A percentile compares a stretch with the other conserved stretches of the same genome.
Evolutionary conservation across 2,113 vertebrate genomes (phyloP).

Genomic region (Spheniscus mendiculus): DNA sequence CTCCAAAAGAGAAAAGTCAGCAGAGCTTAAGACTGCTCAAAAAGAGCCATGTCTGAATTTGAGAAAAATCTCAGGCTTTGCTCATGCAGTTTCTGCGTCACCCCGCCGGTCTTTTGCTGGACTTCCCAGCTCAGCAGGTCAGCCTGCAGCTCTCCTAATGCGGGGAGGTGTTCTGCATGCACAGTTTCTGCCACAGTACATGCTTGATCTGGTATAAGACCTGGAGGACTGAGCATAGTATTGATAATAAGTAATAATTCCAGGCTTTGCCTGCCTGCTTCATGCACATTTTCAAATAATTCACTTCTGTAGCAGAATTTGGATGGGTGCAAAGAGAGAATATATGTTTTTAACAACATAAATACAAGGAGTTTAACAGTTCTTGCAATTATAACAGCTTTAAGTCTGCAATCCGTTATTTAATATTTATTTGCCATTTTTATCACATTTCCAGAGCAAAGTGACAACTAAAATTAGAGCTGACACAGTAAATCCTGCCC

Average conservation of each 20-base stretch:
- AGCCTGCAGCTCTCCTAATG: neutral
- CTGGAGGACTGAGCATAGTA: neutral
- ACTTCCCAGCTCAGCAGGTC: neutral
- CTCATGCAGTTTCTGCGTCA: neutral
- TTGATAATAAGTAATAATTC: neutral
- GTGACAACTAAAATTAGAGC: neutral
- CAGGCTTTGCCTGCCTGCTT: neutral
- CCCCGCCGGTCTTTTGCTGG: accelerated
- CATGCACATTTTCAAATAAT: neutral
- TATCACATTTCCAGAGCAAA: neutral
- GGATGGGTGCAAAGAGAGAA: neutral
- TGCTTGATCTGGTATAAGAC: neutral
- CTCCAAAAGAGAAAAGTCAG: neutral
- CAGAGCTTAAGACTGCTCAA: neutral
- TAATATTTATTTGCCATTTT: neutral
- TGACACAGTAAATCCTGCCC: neutral
- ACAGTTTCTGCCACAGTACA: neutral
- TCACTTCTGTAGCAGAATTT: neutral
- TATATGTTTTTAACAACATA: neutral
- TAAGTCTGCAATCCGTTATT: neutral
- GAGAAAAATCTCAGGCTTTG: neutral
- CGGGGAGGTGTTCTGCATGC: neutral
- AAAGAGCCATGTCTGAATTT: neutral
- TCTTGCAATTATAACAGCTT: neutral
- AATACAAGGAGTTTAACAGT: neutral